These are phyloP conservation scores for Panopea generosa DNA, from an alignment of 2,888 invertebrate species.

Conservation along the genomic window DNA sequence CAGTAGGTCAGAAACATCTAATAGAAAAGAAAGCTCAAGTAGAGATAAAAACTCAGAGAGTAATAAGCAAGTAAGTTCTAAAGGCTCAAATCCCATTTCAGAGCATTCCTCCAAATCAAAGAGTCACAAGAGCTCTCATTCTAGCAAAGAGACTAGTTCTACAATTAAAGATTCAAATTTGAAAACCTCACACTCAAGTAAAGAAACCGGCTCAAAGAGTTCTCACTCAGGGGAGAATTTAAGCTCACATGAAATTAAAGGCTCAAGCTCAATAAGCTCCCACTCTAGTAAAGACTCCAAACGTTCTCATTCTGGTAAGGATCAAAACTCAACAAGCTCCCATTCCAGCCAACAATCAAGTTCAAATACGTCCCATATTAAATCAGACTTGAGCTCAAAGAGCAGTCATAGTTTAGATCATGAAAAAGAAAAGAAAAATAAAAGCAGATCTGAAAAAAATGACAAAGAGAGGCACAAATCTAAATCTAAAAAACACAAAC, in stretches of 20 bases:
- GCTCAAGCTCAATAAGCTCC: no score
- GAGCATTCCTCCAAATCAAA: not conserved
- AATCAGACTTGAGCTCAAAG: not conserved
- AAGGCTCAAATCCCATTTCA: conserved; percentile 1
- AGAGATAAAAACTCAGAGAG: no score
- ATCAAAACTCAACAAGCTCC: not conserved
- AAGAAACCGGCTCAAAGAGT: conserved; percentile 5
- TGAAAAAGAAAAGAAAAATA: conserved; percentile 8
- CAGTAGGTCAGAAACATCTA: no score
- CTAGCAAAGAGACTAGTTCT: no score
- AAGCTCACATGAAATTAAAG: no score
- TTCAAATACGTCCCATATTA: not conserved
- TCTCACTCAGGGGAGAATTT: no score
- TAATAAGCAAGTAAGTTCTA: not conserved
- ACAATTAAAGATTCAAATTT: no score
- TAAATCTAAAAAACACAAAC: not conserved
- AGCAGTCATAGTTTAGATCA: not conserved
- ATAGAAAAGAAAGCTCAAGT: no score
- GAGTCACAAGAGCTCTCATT: no score
- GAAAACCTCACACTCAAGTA: not conserved
- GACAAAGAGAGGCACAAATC: not conserved
- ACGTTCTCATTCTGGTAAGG: no score
- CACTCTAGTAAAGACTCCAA: no score
- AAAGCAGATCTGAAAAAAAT: not conserved
- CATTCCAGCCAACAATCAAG: conserved; percentile 4